Evolutionary conservation across 2,888 invertebrate species (phyloP).

Genomic region (Proisotoma minuta): DNA sequence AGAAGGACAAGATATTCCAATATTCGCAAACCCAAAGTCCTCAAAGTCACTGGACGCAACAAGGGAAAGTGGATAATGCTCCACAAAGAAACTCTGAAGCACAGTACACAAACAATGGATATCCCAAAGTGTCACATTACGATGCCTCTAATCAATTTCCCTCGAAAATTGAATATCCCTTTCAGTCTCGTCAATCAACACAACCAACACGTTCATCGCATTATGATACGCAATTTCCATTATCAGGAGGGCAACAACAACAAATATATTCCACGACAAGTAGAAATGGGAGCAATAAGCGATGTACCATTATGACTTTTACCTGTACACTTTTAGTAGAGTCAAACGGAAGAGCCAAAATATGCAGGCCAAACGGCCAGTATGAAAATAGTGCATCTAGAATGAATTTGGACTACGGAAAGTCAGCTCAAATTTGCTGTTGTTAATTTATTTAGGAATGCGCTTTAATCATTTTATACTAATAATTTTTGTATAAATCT

Average conservation of each 20-base stretch:
- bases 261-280: not conserved
- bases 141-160: not conserved
- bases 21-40: not conserved
- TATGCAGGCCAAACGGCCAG: conserved; percentile 26
- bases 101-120: not conserved
- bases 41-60: not conserved
- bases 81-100: not conserved
- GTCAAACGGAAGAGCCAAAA: conserved; percentile 34
- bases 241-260: not conserved
- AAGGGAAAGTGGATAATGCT: not conserved
- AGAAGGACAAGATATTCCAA: not conserved
- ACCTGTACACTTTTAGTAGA: conserved; percentile 33
- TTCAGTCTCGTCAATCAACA: not conserved
- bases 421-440: not conserved
- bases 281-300: not conserved
- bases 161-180: not conserved
- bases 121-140: not conserved
- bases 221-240: not conserved
- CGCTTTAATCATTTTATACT: not conserved
- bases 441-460: too few relatives aligned
- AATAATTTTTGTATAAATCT: not conserved
- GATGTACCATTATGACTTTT: conserved; percentile 31
- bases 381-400: not conserved
- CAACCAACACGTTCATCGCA: not conserved
- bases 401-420: not conserved